phyloP scores from a whole-genome alignment of 2,113 vertebrate genomes.

The Oryzias celebensis region DNA sequence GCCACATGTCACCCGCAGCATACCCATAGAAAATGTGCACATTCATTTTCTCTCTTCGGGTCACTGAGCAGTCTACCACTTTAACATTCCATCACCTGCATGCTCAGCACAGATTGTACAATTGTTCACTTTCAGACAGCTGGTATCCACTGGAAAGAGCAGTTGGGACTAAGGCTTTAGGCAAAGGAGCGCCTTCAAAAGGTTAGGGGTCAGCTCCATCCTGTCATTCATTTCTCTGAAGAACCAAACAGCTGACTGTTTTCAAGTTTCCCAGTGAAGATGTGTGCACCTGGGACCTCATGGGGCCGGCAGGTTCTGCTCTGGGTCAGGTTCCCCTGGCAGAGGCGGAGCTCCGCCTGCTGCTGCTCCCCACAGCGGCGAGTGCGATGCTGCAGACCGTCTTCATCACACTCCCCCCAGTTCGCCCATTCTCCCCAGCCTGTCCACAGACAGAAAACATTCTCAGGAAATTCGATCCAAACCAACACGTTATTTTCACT shows the following conservation, averaged over 20 bases:
- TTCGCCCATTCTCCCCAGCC: slow-evolving; percentile 89
- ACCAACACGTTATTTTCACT: neutral
- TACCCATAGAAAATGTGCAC: no score
- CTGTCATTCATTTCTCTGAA: no score
- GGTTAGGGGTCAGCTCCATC: no score
- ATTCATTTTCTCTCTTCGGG: no score
- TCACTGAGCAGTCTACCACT: no score
- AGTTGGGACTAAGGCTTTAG: no score
- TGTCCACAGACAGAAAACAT: slow-evolving; percentile 35
- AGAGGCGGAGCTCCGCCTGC: slow-evolving; percentile 64
- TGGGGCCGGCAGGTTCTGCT: slow-evolving; percentile 81
- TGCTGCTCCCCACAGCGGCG: slow-evolving; percentile 82
- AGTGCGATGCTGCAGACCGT: slow-evolving; percentile 83
- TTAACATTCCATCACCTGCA: no score
- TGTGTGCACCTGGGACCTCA: slow-evolving; percentile 85
- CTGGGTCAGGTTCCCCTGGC: slow-evolving; percentile 88
- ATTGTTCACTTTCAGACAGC: no score
- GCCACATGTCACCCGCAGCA: no score
- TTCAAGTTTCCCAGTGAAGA: neutral
- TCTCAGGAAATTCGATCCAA: neutral
- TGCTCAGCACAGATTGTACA: no score
- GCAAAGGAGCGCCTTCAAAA: no score
- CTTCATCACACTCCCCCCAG: slow-evolving; percentile 87
- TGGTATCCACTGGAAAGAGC: no score
- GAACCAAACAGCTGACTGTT: neutral